Evolutionary conservation across 1,140 invertebrate species (phyloP), one percentile per base, ranked within the genome.

Genomic region (Drosophila chauvacae): DNA sequence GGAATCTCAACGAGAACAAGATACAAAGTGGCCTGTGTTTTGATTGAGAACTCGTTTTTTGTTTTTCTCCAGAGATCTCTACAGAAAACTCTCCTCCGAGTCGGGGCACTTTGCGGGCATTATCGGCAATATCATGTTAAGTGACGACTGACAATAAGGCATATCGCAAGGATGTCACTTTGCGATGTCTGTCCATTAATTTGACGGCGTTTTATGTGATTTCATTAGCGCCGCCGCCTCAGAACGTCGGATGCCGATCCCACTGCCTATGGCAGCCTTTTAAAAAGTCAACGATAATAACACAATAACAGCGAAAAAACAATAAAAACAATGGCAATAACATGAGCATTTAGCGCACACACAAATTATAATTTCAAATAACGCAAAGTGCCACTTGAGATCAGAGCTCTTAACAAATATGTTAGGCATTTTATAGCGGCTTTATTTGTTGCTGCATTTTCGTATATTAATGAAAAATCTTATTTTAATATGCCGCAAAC

Each of bases 321-420:
- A 71, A 64, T 57, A 73, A 59, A 64, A 79, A 58, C 59, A 81
- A 70, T 45, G 47, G 57, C 60, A 60, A 65, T 59, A 80, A 82
- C 64, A 77, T 84, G 74, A 80, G 63, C 76, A 83, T 85, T 83
- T 83, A 83, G 80, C 80, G 76, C 81, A 81, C 63, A 78, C 53
- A 87, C 84, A 87, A 87, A 87, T 87, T 90, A 90, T 90, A 90
- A 90, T 90, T 90, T 90, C 81, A 90, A 88, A 88, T 88, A 72
- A 64, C 70, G 47, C 59, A 90, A 90, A 90, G 85, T 90, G 85
- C 86, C 86, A 90, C 85, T 90, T 61, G 81, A 90, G 78, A 76
- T 70, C 77, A n/a, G 28, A 70, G 84, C 81, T 77, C 77, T 87
- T 78, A 72, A 81, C 85, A 90, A 72, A 90, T 90, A 90, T 88